phyloP scores from a whole-genome alignment of 1,140 invertebrate species.

The Lucilia sericata region DNA sequence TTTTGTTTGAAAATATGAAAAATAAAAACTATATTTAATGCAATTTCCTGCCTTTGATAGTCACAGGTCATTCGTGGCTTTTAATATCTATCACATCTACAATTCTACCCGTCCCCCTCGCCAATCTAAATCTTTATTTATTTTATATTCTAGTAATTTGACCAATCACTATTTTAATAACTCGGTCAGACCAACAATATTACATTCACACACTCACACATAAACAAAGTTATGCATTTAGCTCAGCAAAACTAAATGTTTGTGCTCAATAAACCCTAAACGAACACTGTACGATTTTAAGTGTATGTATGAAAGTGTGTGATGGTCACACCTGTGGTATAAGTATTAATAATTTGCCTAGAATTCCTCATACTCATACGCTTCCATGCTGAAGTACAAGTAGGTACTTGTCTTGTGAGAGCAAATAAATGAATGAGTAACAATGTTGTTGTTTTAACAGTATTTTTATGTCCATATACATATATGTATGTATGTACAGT shows the following conservation, averaged over 20 bases:
- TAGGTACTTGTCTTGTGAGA: neutral
- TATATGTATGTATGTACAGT: no score
- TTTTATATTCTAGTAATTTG: neutral
- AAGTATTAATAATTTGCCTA: no score
- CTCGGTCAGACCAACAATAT: neutral
- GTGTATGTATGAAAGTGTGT: no score
- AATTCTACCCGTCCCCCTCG: no score
- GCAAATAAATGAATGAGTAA: neutral
- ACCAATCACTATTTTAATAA: slow-evolving; percentile 5
- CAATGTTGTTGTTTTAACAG: neutral
- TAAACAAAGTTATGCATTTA: neutral
- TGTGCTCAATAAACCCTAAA: no score
- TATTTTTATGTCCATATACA: no score
- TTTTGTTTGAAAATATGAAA: neutral
- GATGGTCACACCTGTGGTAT: no score
- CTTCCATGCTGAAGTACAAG: no score
- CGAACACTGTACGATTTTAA: no score
- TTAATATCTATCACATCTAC: neutral
- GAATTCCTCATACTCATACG: no score
- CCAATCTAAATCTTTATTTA: no score
- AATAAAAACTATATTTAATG: slow-evolving; percentile 9
- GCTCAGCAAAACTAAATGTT: no score
- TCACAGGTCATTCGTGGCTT: neutral
- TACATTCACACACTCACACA: neutral
- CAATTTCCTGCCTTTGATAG: slow-evolving; percentile 29